These are phyloP conservation scores for Microcebus griseorufus DNA, from an alignment of 2,113 vertebrate species.

Conservation along the genomic window DNA sequence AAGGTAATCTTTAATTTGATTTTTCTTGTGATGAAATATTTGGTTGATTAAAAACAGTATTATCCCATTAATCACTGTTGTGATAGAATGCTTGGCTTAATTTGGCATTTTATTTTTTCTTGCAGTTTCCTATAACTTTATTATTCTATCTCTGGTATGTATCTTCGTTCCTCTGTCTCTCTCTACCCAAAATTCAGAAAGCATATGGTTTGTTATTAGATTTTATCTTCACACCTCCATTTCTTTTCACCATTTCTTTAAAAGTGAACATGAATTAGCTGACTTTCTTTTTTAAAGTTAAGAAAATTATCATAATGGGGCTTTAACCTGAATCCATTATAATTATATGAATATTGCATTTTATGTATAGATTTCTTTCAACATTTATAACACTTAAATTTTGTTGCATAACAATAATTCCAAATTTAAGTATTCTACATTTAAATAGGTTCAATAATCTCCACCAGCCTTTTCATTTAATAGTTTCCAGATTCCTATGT, in stretches of 20 bases:
- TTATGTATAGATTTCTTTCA: not conserved
- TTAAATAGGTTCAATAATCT: not conserved
- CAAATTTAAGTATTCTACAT: not conserved
- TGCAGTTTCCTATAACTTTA: not conserved
- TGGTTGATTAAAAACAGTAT: not conserved
- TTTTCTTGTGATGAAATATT: constrained; percentile 37
- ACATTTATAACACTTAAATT: not conserved
- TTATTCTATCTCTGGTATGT: not conserved
- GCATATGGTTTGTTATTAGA: not conserved
- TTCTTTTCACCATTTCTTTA: constrained; percentile 12
- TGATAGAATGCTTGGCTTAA: not conserved
- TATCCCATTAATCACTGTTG: not conserved
- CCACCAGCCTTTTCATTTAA: not conserved
- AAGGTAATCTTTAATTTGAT: not conserved
- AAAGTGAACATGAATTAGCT: not conserved
- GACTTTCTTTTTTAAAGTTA: not conserved
- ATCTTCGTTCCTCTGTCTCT: not conserved
- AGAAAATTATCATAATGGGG: not conserved
- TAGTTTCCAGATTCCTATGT: not conserved
- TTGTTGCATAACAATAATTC: not conserved
- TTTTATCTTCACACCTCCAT: not conserved
- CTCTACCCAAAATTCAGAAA: not conserved
- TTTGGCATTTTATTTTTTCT: not conserved
- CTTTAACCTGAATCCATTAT: not conserved
- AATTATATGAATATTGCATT: not conserved